Evolutionary conservation across 2,888 invertebrate genomes (phyloP), one percentile per base, ranked within the genome.

Genomic region (Gisinianus flammeolus): DNA sequence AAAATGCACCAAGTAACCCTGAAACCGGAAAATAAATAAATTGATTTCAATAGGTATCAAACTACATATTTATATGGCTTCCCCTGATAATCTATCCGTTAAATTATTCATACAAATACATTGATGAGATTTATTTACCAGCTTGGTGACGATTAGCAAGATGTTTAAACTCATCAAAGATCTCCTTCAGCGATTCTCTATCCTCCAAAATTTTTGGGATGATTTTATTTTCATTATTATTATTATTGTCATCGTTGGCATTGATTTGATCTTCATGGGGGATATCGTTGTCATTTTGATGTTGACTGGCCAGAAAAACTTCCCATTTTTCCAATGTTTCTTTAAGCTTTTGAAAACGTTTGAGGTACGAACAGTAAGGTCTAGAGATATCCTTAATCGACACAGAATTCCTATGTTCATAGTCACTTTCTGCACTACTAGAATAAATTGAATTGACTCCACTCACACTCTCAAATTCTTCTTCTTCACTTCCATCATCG

Each of bases 141-240:
- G 80, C 81, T 22, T 80, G 79, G 69, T 82, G 81, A 58, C 81
- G 71, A 44, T 72, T 78, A 16, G 80, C 82, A 19, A 82, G 79
- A 69, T 80, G 78, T 28, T 82, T 80, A 70, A 83, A 82, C 66
- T 83, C 81, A 54, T 82, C 80, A 30, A 83, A 80, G 67, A 81
- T 81, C 66, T 81, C 79, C 26, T 81, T 78, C n/a, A 83, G 72
- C 19, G 78, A 77, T 54, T 83, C 82, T 2, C 81, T 74, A 35
- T 83, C 80, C 30, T 62, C 72, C 6, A 31, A 31, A 31, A 72
- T 72, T 73, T 81, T 81, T 44, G 44, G 44, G 19, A 44, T 44
- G 12, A 12, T 19, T 16, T 12, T 4, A 44, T 19, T 16, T 44
- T 44, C 44, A 26, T 62, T 62, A 2, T 62, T 28, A 26, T 62